Percentiles rank a stretch among this genome's conserved stretches.
Evolutionary conservation across 1,140 invertebrate genomes (phyloP).

Genomic region (Ips nitidus): DNA sequence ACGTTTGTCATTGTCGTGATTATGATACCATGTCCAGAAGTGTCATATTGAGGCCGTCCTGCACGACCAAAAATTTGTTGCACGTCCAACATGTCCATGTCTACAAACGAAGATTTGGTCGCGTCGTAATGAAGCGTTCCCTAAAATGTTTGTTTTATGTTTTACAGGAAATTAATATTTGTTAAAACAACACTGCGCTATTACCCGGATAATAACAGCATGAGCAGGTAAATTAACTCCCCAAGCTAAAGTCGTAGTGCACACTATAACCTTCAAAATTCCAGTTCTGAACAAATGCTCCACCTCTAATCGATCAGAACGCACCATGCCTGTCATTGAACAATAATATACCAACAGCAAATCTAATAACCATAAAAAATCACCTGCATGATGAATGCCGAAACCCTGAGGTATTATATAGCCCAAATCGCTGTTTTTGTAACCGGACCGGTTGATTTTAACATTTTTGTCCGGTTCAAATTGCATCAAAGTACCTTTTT

Average conservation of each 20-base stretch:
- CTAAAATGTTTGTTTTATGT: conserved; percentile 51
- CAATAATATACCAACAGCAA: not conserved
- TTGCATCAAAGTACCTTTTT: conserved; percentile 68
- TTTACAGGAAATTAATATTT: not conserved
- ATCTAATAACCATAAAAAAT: not conserved
- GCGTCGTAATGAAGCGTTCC: conserved; percentile 98
- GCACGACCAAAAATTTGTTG: conserved; percentile 99
- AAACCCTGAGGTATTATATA: conserved; percentile 88
- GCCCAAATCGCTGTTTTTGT: conserved; percentile 58
- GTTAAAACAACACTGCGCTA: not conserved
- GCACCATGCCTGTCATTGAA: conserved; percentile 68
- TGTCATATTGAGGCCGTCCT: conserved; percentile 92
- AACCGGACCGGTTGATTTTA: conserved; percentile 51
- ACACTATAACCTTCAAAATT: conserved; percentile 89
- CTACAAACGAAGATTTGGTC: conserved; percentile 90
- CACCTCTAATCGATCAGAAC: conserved; percentile 74
- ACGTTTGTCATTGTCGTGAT: conserved; percentile 94
- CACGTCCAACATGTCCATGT: conserved; percentile 96
- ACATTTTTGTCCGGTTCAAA: conserved; percentile 67
- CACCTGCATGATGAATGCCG: conserved; percentile 95
- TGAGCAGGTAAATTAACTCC: conserved; percentile 98
- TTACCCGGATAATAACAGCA: conserved; percentile 92
- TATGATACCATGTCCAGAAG: conserved; percentile 91
- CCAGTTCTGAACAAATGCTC: conserved; percentile 90
- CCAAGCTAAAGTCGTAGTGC: conserved; percentile 98